These are phyloP conservation scores for Siniperca knerii DNA, from an alignment of 2,113 vertebrate species.

Conservation along the genomic window DNA sequence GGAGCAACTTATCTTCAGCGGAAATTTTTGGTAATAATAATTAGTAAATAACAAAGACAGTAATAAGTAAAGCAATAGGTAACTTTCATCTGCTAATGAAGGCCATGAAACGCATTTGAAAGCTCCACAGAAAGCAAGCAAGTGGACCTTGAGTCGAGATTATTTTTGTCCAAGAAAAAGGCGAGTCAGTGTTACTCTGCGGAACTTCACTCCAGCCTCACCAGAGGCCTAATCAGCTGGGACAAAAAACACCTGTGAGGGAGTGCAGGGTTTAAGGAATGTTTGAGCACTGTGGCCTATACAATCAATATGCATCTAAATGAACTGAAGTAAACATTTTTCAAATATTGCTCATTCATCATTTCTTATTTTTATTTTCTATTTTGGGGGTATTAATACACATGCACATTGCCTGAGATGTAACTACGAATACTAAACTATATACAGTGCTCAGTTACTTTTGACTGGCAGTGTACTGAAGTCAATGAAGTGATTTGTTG, in stretches of 20 bases:
- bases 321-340: background rate
- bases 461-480: too few species aligned
- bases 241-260: background rate
- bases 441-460: background rate
- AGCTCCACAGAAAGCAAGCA: background rate
- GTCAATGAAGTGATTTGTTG: background rate
- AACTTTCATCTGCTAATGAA: background rate
- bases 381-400: background rate
- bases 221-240: slow-evolving; percentile 3
- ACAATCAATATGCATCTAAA: background rate
- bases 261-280: background rate
- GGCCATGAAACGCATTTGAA: background rate
- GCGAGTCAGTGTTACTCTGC: background rate
- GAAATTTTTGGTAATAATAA: background rate
- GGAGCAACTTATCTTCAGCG: background rate
- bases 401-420: background rate
- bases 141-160: background rate
- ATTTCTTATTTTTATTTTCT: background rate
- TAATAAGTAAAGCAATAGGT: background rate
- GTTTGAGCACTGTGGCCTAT: background rate
- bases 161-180: background rate
- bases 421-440: background rate
- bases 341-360: background rate
- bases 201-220: background rate
- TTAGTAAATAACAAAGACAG: background rate